Evolutionary conservation across 1,140 invertebrate genomes (phyloP).

Genomic region (Drosophila funebris): DNA sequence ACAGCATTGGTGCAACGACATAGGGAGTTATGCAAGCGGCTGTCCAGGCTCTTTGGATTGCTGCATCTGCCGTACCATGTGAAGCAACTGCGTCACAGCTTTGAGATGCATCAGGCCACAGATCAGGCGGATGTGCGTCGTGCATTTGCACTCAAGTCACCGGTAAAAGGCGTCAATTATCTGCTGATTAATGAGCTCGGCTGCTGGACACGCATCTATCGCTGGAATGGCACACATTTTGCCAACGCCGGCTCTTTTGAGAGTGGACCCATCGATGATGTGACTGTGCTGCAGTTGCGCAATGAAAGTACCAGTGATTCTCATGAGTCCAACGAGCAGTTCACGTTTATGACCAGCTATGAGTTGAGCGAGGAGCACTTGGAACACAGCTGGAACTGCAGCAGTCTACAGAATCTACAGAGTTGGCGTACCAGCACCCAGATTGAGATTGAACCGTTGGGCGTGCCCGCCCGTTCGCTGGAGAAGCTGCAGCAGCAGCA

Average conservation of each 20-base stretch:
- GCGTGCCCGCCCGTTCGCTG: slow-evolving; percentile 20
- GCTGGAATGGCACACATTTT: slow-evolving; percentile 54
- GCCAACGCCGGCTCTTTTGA: slow-evolving; percentile 34
- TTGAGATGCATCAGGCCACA: slow-evolving; percentile 21
- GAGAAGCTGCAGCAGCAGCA: slow-evolving; percentile 38
- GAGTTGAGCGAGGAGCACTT: slow-evolving; percentile 45
- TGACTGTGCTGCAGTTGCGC: slow-evolving; percentile 37
- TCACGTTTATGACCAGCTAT: slow-evolving; percentile 67
- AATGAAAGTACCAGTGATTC: slow-evolving; percentile 6
- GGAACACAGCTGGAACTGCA: slow-evolving; percentile 55
- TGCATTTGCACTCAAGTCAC: slow-evolving; percentile 33
- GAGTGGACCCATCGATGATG: slow-evolving; percentile 65
- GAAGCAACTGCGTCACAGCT: slow-evolving; percentile 35
- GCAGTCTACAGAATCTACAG: slow-evolving; percentile 16
- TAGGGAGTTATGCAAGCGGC: slow-evolving; percentile 35
- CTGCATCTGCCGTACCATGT: slow-evolving; percentile 55
- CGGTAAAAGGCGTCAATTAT: slow-evolving; percentile 12
- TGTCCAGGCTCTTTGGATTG: slow-evolving; percentile 31
- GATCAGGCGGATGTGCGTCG: slow-evolving; percentile 53
- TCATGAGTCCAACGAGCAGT: slow-evolving; percentile 38
- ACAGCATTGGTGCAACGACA: slow-evolving; percentile 7
- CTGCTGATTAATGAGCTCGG: slow-evolving; percentile 65
- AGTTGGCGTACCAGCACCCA: slow-evolving; percentile 46
- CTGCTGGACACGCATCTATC: slow-evolving; percentile 59
- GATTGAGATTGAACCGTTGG: slow-evolving; percentile 8